Base-by-base conservation (phyloP, 2,888 invertebrate species). In the Platerodrilus igneus region DNA sequence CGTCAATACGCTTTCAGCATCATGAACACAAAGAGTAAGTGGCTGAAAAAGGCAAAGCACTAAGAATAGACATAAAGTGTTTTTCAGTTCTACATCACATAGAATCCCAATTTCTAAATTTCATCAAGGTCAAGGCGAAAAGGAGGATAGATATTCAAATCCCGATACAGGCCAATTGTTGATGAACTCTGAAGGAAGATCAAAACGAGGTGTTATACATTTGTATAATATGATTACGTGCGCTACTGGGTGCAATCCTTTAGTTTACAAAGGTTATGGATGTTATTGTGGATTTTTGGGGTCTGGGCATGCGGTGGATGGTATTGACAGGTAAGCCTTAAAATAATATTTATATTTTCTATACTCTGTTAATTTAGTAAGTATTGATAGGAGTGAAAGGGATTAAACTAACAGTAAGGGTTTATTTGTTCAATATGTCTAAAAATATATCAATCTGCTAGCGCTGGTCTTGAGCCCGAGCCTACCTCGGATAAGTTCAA, bases 241-340 rank as follows among this genome's bases (percentile, higher is more conserved):
- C 57, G 83, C 87, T 1, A 88, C 88, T 0, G 85, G 85, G 3
- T 92, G 92, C 57, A 82, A 89, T 62, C 91, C 91, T 0, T 65
- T 90, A 2, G 71, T 77, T 5, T 89, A 84, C 63, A 89, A 89
- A 63, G 89, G 90, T 6, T 91, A 92, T 57, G 91, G 91, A 2
- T 92, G 91, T 64, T 92, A 86, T 64, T 92, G 91, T 59, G 91
- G 92, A 3, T 87, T 90, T 62, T 73, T 88, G 2, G 91, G 91
- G 0, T 79, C 83, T 0, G 90, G 90, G 5, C 70, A 76, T 45
- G 77, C 86, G 1, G 80, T 84, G 17, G 89, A 91, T 66, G 84
- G 83, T 13, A 88, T 91, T 46, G 90, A 87, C 64, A 79, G 76
- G 86, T 86, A 64, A 41, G 8, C 11, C 17, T 28, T 13, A 7